Base-by-base conservation (phyloP, 2,888 invertebrate species). In the Hedychridium roseum region DNA sequence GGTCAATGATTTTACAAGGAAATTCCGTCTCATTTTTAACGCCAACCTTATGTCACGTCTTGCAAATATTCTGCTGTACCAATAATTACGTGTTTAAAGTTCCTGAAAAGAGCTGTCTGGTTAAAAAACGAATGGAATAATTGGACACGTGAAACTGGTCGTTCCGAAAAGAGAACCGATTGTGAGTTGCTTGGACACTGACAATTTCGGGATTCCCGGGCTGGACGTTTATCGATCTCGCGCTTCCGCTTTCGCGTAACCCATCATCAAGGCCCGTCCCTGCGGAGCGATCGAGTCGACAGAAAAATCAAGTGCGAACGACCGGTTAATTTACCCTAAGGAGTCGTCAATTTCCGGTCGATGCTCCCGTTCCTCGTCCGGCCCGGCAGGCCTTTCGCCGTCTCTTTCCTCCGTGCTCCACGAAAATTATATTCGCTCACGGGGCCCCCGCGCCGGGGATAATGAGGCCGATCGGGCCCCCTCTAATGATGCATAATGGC, bases 401-500 rank as follows among this genome's bases (percentile, higher is more conserved):
- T 16, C 15, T 17, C 17, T 17, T 54, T 63, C 63, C 44, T 18
- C 50, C 60, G 61, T 67, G 62, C 70, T 67, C 64, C 69, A 70
- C 68, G 70, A 64, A 70, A 70, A 73, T 70, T 61, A 73, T 66
- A 71, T 71, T 68, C 62, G 57, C 55, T 52, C 42, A 40, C 47
- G 54, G 41, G 44, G 68, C 64, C 60, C 65, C 48, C 23, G 52
- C 21, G 46, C 54, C 54, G n/a, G n/a, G 65, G 68, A 70, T 74
- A 73, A 74, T 73, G 72, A 72, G 71, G 70, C 65, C 65, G 74
- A 74, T 75, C 73, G 71, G 71, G 63, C 64, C 67, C n/a, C 64
- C 73, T 65, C 73, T 77, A 77, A 77, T 77, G 75, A 76, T 71
- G 68, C 69, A 75, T 77, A 77, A 77, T 77, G 73, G 73, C 65